Evolutionary conservation across 2,797 vertebrate genomes (phyloP).

Genomic region (Knipowitschia caucasica): DNA sequence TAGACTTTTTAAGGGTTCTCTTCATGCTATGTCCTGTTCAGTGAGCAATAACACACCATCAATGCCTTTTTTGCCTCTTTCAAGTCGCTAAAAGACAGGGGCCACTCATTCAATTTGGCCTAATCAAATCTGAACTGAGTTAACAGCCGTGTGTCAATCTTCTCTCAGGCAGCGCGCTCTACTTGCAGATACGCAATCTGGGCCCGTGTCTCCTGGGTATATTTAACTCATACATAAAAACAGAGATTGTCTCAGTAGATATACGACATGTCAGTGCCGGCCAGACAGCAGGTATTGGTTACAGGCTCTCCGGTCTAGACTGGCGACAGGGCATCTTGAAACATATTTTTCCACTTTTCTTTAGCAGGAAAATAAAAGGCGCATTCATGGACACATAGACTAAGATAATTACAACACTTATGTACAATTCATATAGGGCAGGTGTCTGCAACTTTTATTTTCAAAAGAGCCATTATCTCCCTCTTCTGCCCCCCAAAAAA

Average conservation of each 20-base stretch:
- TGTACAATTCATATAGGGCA: no score
- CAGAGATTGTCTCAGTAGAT: slow-evolving; percentile 78
- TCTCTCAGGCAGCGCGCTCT: slow-evolving; percentile 67
- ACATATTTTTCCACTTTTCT: slow-evolving; percentile 42
- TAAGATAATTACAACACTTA: no score
- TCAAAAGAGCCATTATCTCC: no score
- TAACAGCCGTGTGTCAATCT: slow-evolving; percentile 75
- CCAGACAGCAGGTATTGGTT: slow-evolving; percentile 74
- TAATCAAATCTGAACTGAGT: slow-evolving; percentile 79
- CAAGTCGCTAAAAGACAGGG: slow-evolving; percentile 53
- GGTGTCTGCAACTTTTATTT: no score
- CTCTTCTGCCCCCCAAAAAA: no score
- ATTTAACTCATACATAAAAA: slow-evolving; percentile 79
- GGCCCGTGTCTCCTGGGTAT: slow-evolving; percentile 68
- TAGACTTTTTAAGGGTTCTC: slow-evolving; percentile 40
- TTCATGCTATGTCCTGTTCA: slow-evolving; percentile 32
- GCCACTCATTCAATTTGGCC: slow-evolving; percentile 75
- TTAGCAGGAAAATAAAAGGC: slow-evolving; percentile 13
- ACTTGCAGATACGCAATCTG: slow-evolving; percentile 76
- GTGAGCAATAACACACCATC: slow-evolving; percentile 48
- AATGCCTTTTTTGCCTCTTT: slow-evolving; percentile 39
- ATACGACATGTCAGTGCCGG: slow-evolving; percentile 73
- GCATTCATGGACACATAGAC: no score
- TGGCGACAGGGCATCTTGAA: slow-evolving; percentile 35
- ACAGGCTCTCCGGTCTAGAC: slow-evolving; percentile 73